Percentiles rank a stretch among this genome's conserved stretches.
phyloP scores from a whole-genome alignment of 2,888 invertebrate species.

The Spodoptera exigua region DNA sequence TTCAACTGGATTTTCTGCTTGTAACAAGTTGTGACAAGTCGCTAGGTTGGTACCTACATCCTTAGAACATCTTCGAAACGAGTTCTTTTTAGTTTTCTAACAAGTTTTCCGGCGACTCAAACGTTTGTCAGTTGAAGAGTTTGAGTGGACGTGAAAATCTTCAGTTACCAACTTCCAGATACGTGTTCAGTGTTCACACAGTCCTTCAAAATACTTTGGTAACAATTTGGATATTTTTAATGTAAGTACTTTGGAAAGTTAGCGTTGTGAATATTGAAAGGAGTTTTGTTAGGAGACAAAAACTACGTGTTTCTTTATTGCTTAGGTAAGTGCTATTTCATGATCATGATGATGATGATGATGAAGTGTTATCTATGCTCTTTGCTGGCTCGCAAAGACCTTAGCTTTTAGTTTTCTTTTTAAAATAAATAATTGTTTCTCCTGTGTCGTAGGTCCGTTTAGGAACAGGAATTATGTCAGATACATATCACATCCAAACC shows the following conservation, averaged over 20 bases:
- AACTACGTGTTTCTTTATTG: no score
- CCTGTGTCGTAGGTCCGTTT: no score
- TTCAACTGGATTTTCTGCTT: constrained; percentile 23
- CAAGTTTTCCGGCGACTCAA: constrained; percentile 82
- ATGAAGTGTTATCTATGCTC: no score
- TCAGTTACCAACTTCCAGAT: constrained; percentile 73
- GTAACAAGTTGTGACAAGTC: constrained; percentile 3
- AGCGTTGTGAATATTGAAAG: no score
- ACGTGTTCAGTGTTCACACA: constrained; percentile 56
- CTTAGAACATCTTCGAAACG: constrained; percentile 78
- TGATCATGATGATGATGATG: no score
- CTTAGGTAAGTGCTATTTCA: no score
- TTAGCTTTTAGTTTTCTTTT: no score
- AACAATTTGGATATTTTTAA: constrained; percentile 13
- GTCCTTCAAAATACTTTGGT: constrained; percentile 31
- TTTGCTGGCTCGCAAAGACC: no score
- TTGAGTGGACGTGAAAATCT: constrained; percentile 79
- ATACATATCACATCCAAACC: no score
- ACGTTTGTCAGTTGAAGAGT: constrained; percentile 75
- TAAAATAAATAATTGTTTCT: no score
- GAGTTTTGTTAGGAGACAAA: no score
- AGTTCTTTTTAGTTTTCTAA: constrained; percentile 85
- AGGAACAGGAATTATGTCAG: no score
- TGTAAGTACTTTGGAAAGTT: background rate
- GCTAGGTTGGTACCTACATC: constrained; percentile 26